Base-by-base conservation (phyloP, 2,113 vertebrate genomes). In the Synchiropus splendidus region DNA sequence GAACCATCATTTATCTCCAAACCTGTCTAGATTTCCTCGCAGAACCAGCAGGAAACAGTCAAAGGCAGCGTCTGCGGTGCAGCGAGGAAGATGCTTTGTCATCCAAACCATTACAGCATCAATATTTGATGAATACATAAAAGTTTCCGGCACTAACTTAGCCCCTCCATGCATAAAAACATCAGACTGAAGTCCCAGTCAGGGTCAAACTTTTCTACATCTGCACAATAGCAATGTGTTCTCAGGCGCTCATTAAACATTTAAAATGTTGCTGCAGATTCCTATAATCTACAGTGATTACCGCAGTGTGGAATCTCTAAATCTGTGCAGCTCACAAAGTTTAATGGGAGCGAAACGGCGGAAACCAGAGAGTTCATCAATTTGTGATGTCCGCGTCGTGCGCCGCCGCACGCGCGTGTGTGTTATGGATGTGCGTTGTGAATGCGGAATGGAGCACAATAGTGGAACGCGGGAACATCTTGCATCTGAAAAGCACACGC, bases 81-180 rank as follows among this genome's bases (percentile, higher is more conserved):
- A 54, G 34, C 42, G 42, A 54, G 67, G 45, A 55, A 40, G 18
- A 50, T 32, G 63, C 49, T 42, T 60, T 48, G 58, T 67, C 66
- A 67, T 74, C 58, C 6, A 36, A 60, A 57, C 66, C 68, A 72
- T 80, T 74, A 70, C 10, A 27, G 54, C 52, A 78, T 78, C 32
- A 83, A 84, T 83, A 74, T 79, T 82, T 81, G 58, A 83, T 77
- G 8, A 27, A n/a, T 18, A 59, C 55, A 71, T 75, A 70, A 78
- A 73, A 72, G 63, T 54, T 62, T 58, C 38, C 6, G 21, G 8
- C 32, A 50, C 42, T 61, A 48, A 56, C 54, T 72, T 45, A 33
- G 62, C 39, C 38, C 15, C 53, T 17, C 17, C 55, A 38, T 60
- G 64, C 70, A 66, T 61, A 65, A 42, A 59, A 54, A 70, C 39